phyloP scores from a whole-genome alignment of 2,888 invertebrate genomes.

The Antheraea assamensis region DNA sequence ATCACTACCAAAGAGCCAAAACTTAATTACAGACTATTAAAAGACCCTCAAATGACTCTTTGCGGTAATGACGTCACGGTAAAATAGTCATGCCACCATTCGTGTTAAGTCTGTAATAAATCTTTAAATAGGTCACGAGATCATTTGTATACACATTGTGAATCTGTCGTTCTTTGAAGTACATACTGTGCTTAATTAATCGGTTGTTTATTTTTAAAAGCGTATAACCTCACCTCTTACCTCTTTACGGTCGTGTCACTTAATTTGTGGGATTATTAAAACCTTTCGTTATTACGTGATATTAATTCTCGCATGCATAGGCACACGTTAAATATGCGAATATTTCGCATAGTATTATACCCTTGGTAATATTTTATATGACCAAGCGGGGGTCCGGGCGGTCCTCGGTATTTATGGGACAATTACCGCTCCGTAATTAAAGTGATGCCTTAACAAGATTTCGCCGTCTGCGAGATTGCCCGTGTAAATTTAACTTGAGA shows the following conservation, averaged over 20 bases:
- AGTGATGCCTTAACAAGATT: slow-evolving; percentile 50
- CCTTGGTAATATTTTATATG: slow-evolving; percentile 27
- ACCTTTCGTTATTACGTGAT: not conserved
- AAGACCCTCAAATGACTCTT: no score
- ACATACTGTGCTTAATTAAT: not conserved
- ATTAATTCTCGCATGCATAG: not conserved
- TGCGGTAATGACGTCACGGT: no score
- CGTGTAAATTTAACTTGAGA: slow-evolving; percentile 9
- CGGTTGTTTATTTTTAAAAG: not conserved
- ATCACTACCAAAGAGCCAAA: no score
- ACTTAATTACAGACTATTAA: no score
- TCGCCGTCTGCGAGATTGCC: slow-evolving; percentile 17
- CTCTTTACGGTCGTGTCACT: not conserved
- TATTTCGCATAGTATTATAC: slow-evolving; percentile 23
- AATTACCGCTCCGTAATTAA: slow-evolving; percentile 62
- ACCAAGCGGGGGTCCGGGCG: slow-evolving; percentile 32
- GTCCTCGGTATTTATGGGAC: slow-evolving; percentile 57
- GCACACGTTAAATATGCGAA: slow-evolving; percentile 15
- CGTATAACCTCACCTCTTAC: not conserved
- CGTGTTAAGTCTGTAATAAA: no score
- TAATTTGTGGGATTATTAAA: not conserved
- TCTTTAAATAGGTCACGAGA: not conserved
- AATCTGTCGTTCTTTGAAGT: no score
- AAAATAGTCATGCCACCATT: no score
- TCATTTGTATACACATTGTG: not conserved